Conservation (phyloP, 2,797 vertebrate genomes). For the Sorex maritimensis region DNA sequence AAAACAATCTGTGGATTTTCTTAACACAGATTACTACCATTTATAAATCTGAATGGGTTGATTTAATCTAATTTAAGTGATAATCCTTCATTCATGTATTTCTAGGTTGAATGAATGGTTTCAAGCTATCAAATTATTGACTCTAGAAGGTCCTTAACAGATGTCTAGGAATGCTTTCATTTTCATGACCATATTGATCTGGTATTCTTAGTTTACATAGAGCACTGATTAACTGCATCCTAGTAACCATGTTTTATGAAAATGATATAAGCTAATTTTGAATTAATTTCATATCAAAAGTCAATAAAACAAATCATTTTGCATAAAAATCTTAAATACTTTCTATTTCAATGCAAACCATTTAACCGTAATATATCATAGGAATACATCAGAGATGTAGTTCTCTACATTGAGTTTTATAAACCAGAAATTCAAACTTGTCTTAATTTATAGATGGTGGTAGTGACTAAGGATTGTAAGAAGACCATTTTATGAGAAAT, state of each 20-base stretch:
- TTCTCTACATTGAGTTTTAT: not conserved
- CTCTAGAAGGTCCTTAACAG: not conserved
- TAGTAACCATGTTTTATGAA: not conserved
- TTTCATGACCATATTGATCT: not conserved
- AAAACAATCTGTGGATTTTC: conserved; percentile 42
- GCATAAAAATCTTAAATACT: not conserved
- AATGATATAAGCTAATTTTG: not conserved
- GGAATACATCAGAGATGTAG: not conserved
- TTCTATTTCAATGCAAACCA: not conserved
- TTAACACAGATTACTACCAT: not conserved
- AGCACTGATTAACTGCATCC: not conserved
- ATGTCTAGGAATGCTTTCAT: not conserved
- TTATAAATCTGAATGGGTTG: not conserved
- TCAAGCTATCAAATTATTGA: not conserved
- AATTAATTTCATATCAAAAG: conserved; percentile 2
- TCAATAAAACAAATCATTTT: not conserved
- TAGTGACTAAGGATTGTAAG: not conserved
- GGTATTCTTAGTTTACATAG: not conserved
- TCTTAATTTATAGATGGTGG: not conserved
- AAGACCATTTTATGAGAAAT: not conserved
- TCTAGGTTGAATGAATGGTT: not conserved
- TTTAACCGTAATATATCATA: no score
- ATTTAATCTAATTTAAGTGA: no score
- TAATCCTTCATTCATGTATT: no score
- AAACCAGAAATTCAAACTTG: not conserved